phyloP scores from a whole-genome alignment of 2,888 invertebrate species.

The Agriopis leucophaearia region DNA sequence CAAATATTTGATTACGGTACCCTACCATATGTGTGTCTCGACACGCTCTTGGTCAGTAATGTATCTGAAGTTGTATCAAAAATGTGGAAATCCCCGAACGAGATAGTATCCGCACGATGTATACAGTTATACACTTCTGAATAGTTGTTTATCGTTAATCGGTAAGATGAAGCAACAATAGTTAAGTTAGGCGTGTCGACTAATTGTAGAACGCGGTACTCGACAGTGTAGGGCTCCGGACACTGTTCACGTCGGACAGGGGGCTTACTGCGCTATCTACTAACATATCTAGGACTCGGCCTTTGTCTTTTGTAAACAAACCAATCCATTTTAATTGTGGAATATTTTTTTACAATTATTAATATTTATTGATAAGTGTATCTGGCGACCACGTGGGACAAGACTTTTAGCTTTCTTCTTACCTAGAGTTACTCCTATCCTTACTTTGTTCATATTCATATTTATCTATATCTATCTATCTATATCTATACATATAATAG shows the following conservation, averaged over 20 bases:
- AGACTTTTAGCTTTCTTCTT: too few species aligned
- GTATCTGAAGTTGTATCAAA: too few species aligned
- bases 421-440: too few species aligned
- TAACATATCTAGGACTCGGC: background rate
- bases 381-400: too few species aligned
- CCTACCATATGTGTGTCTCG: too few species aligned
- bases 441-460: too few species aligned
- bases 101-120: too few species aligned
- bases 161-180: background rate
- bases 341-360: background rate
- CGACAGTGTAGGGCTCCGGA: background rate
- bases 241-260: background rate
- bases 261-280: background rate
- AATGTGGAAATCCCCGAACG: too few species aligned
- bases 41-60: too few species aligned
- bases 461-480: too few species aligned
- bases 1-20: too few species aligned
- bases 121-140: background rate
- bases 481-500: too few species aligned
- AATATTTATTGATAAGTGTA: background rate
- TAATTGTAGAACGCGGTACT: conserved; percentile 2
- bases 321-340: background rate
- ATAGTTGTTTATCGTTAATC: background rate
- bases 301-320: background rate
- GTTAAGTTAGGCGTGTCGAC: background rate